Evolutionary conservation across 1,140 invertebrate species (phyloP).

Genomic region (Pristionchus pacificus): DNA sequence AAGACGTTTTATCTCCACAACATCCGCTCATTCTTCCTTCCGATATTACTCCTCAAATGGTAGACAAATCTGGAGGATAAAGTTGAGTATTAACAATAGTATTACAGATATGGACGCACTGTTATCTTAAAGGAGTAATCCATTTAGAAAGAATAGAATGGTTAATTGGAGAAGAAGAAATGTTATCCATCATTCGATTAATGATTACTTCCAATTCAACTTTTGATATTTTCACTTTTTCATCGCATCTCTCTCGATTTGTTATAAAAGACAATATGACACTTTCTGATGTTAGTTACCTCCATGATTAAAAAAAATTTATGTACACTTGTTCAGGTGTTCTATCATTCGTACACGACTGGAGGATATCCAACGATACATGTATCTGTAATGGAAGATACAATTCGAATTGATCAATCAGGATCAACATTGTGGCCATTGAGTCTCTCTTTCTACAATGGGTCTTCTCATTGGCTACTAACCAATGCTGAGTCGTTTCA

Average conservation of each 20-base stretch:
- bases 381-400: constrained; percentile 6
- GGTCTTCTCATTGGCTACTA: constrained; percentile 8
- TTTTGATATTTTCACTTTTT: not conserved
- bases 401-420: constrained; percentile 17
- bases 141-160: constrained; percentile 23
- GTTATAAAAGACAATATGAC: constrained; percentile 14
- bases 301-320: constrained; percentile 1
- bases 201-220: not conserved
- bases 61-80: constrained; percentile 5
- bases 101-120: constrained; percentile 23
- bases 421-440: constrained; percentile 15
- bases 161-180: constrained; percentile 26
- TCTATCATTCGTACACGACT: constrained; percentile 20
- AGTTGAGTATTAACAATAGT: not conserved
- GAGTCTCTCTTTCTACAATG: constrained; percentile 7
- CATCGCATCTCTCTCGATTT: constrained; percentile 7
- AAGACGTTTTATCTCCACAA: constrained; percentile 19
- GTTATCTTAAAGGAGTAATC: constrained; percentile 33
- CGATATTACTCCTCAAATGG: constrained; percentile 25
- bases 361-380: constrained; percentile 23
- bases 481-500: constrained; percentile 17
- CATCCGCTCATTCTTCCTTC: constrained; percentile 22
- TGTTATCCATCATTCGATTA: constrained; percentile 18
- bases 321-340: constrained; percentile 15
- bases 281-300: constrained; percentile 14